Base-by-base conservation (phyloP, 2,797 vertebrate genomes). In the Corythornis leucogaster region DNA sequence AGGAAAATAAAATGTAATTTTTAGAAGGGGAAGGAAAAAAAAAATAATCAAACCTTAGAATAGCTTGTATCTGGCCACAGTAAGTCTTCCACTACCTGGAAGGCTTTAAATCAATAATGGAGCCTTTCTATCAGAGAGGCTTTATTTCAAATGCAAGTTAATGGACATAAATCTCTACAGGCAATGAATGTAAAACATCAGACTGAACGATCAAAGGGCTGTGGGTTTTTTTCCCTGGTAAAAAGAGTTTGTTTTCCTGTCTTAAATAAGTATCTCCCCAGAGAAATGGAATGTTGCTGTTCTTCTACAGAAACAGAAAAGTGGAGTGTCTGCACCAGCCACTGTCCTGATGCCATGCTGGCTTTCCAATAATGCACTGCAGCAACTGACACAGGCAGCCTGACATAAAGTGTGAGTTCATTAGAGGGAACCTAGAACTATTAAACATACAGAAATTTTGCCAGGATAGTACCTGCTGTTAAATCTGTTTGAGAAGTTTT, bases 131-230 rank as follows among this genome's bases (percentile, higher is more conserved):
- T 73, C 82, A 73, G 62, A 92, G 73, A 19, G n/a, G 30, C 48
- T 89, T 87, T 89, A 93, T 81, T 95, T 87, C 79, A 71, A 94
- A 75, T 25, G 24, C 2, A 6, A 85, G 53, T 82, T 93, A 94
- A 94, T 78, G 66, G 84, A 82, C 73, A 82, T 40, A 85, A 94
- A 85, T 80, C 78, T 92, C 79, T 77, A 61, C 67, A 86, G 80
- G 79, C 12, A 8, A 40, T 30, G 62, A 74, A 92, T 35, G 50
- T 81, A 90, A 80, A 92, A 74, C 66, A 90, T 30, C 58, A 82
- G 58, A 54, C 26, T 43, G 24, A 70, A 66, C 35, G 66, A 83
- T 90, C 87, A 80, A 80, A 94, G 76, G 53, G 50, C 26, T 48
- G 12, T 16, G 40, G 4, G 2, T 57, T n/a, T 62, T 84, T 38